Evolutionary conservation across 2,888 invertebrate genomes (phyloP), one percentile per base, ranked within the genome.

Genomic region (Steinernema scapterisci): DNA sequence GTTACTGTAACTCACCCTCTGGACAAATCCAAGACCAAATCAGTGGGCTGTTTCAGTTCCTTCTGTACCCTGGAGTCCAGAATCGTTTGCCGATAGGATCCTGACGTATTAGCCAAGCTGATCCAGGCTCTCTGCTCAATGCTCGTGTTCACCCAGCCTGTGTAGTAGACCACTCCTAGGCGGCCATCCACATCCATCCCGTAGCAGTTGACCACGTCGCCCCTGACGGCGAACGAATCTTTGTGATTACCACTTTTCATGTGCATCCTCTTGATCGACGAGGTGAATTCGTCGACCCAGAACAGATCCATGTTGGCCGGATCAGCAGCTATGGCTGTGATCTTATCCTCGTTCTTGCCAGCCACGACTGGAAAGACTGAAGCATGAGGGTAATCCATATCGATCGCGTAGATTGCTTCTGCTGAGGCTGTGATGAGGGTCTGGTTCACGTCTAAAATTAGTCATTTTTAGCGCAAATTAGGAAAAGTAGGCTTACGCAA

Each of bases 141-240:
- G 21, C 13, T 25, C 11, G 91, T 90, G 16, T 38, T 73, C 6
- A 63, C 19, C 75, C 89, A 89, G 0, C 92, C 91, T 0, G 92
- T 91, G 87, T 93, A 92, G 89, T 92, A 93, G 88, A 93, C 90
- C 85, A 93, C 91, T 63, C 91, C 90, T 19, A 93, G 92, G 76
- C 93, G 91, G 93, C 93, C 93, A 90, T 95, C 94, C 75, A 94
- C 90, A 46, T 93, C 93, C 87, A 95, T 91, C 1, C 93, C 94
- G 73, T 91, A 73, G 71, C 76, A 76, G 51, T 77, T 77, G 23
- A 44, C 56, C 7, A 78, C 77, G 0, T 63, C 76, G 7, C 38
- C 51, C 6, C 56, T 21, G 2, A 77, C 25, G 16, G 78, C 73
- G 21, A 56, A 31, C 9, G 23, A 74, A 21, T 77, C 76, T 2